phyloP scores from a whole-genome alignment of 1,140 invertebrate species.

The Dreissena rostriformis region DNA sequence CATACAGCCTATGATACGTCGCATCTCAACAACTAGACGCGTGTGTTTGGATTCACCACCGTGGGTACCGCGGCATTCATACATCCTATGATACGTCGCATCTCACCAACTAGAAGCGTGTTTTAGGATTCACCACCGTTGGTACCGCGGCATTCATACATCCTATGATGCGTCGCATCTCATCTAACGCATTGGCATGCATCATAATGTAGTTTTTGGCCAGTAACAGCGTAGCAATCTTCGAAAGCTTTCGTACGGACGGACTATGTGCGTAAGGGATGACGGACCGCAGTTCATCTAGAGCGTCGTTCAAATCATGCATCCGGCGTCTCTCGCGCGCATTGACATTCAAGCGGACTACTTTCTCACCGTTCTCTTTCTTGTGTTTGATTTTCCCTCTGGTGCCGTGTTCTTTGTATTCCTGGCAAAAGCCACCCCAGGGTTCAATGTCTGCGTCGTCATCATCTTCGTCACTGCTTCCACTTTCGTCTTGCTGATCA shows the following conservation, averaged over 20 bases:
- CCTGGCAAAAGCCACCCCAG: constrained; percentile 34
- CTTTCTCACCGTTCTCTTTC: constrained; percentile 62
- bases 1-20: too few relatives aligned
- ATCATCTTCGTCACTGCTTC: constrained; percentile 41
- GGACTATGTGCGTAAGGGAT: constrained; percentile 92
- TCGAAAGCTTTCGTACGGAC: constrained; percentile 97
- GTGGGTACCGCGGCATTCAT: too few relatives aligned
- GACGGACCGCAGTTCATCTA: constrained; percentile 80
- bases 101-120: too few relatives aligned
- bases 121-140: too few relatives aligned
- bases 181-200: constrained; percentile 86
- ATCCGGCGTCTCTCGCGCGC: constrained; percentile 80
- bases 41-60: too few relatives aligned
- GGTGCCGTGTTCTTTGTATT: constrained; percentile 56
- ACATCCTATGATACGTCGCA: too few relatives aligned
- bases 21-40: too few relatives aligned
- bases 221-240: constrained; percentile 97
- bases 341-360: constrained; percentile 77
- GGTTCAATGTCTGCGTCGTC: background rate
- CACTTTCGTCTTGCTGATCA: constrained; percentile 34
- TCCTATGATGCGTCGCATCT: constrained; percentile 79
- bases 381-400: constrained; percentile 47
- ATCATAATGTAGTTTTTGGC: constrained; percentile 99
- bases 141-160: too few relatives aligned
- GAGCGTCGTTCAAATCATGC: constrained; percentile 81